Conservation (phyloP, 1,140 invertebrate genomes). For the Eurosta solidaginis region DNA sequence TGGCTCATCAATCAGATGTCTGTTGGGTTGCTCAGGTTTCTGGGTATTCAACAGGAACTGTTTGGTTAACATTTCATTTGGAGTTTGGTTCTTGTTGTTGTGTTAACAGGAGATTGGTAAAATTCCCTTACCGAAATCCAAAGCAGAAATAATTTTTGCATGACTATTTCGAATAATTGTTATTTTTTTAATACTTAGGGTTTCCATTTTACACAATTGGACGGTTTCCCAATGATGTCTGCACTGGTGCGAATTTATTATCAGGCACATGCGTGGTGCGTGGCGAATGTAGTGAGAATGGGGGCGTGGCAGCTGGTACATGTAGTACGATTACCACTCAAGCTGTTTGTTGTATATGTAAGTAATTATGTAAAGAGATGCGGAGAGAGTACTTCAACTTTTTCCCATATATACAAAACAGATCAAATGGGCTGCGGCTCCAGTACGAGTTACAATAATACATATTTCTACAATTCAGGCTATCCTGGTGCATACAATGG, state of each 20-base stretch:
- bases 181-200: conserved; percentile 38
- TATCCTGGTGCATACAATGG: conserved; percentile 72
- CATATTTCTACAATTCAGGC: conserved; percentile 78
- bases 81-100: no score
- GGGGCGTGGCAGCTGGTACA: conserved; percentile 70
- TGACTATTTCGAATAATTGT: background rate
- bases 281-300: conserved; percentile 72
- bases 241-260: conserved; percentile 67
- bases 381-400: background rate
- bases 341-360: conserved; percentile 79
- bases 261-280: conserved; percentile 77
- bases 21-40: no score
- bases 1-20: no score
- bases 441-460: conserved; percentile 75
- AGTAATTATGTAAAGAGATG: conserved; percentile 53
- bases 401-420: conserved; percentile 46
- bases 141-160: background rate
- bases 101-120: no score
- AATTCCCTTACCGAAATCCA: no score
- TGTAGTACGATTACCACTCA: conserved; percentile 71
- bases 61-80: no score
- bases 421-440: conserved; percentile 72
- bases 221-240: conserved; percentile 72
- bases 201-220: conserved; percentile 75
- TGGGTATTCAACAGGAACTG: no score